Base-by-base conservation (phyloP, 2,888 invertebrate genomes). In the Himalopsyche anomala region DNA sequence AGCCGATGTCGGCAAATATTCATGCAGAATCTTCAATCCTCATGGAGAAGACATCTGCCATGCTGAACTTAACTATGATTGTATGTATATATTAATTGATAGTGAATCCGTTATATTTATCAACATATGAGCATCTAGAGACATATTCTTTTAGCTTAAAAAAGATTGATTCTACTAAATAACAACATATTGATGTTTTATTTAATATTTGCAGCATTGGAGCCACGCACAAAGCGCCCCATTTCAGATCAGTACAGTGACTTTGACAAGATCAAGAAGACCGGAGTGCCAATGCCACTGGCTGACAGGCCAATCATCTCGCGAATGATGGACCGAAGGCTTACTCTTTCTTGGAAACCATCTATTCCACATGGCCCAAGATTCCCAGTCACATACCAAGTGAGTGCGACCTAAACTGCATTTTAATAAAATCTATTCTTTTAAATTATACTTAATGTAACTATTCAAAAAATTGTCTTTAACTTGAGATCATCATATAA, bases 311-410 rank as follows among this genome's bases (percentile, higher is more conserved):
- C 99, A 5, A 97, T 98, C 90, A 97, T 99, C 90, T 96, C 97
- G 28, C 96, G 97, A 83, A 98, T 99, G 96, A 96, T 97, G 11
- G 98, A 98, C 90, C 95, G 97, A 11, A 95, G 96, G 86, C 94
- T 98, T 87, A 97, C 97, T 0, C 93, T 99, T 12, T 97, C 97
- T 0, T 99, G 99, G 99, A 96, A 96, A 89, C 98, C 99, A 0
- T 98, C 98, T 28, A 96, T 99, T 81, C 97, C 98, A 4, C 95
- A 96, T 87, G 96, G 96, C 36, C 97, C 98, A 0, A 94, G 97
- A 80, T 95, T 96, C 90, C 98, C 98, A 0, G 97, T 99, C 85
- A 98, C 98, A 0, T 99, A 99, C 91, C 96, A 97, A 91, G 95
- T 98, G 88, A 88, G 87, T 11, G 19, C 56, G 17, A 51, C 8